These are phyloP conservation scores for Panonychus citri DNA, from an alignment of 1,140 invertebrate genomes.

Conservation along the genomic window DNA sequence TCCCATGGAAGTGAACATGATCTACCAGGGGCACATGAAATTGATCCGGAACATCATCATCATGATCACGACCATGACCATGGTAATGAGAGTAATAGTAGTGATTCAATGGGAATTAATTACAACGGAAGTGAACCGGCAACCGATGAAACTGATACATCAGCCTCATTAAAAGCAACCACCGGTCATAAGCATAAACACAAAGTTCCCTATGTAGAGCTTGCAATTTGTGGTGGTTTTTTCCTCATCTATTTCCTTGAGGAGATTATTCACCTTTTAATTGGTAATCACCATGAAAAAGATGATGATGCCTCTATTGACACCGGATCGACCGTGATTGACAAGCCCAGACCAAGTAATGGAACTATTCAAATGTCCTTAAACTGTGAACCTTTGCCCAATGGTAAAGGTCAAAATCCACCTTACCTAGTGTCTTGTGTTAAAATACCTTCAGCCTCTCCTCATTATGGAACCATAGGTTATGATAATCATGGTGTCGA, in stretches of 20 bases:
- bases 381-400: no score
- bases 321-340: no score
- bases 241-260: conserved; percentile 64
- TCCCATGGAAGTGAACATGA: not conserved
- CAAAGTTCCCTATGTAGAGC: conserved; percentile 38
- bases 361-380: no score
- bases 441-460: not conserved
- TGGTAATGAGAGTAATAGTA: not conserved
- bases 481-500: conserved; percentile 1
- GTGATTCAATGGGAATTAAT: not conserved
- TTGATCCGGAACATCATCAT: not conserved
- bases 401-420: no score
- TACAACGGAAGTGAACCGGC: not conserved
- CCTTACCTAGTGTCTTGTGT: no score
- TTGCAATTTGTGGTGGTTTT: conserved; percentile 48
- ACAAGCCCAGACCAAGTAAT: no score
- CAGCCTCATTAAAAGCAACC: not conserved
- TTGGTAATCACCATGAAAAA: not conserved
- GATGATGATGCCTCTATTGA: not conserved
- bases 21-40: no score
- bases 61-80: not conserved
- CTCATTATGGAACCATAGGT: not conserved
- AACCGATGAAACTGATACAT: not conserved
- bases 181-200: not conserved
- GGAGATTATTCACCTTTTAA: conserved; percentile 34